Evolutionary conservation across 2,888 invertebrate genomes (phyloP), one percentile per base, ranked within the genome.

Genomic region (Drosophila lutescens): DNA sequence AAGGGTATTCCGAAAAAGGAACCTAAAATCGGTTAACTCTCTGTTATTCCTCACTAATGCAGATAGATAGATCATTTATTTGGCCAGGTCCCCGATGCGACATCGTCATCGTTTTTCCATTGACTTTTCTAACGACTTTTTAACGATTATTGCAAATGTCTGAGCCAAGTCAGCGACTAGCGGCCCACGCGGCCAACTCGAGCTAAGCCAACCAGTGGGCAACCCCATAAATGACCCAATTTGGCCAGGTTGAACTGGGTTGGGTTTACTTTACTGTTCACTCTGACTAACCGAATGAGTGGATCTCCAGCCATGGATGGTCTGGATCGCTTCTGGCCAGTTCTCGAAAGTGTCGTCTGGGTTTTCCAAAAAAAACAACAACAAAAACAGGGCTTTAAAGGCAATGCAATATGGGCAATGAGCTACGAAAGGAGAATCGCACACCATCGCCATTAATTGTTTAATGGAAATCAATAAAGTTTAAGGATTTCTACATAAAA

Each of bases 211-310:
- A 26, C 23, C 38, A 50, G 61, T 50, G 75, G 53, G 61, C 81
- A 80, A 77, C 86, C 86, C 86, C 79, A 76, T 79, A 74, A 80
- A 84, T 88, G 84, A 84, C 88, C 88, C 88, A 86, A 84, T 84
- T 84, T 84, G 88, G 88, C 82, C 80, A 79, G 85, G 49, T 73
- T 77, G 72, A 72, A 63, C 71, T 49, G 71, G 65, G 47, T 67
- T 74, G 67, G 43, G n/a, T 30, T 30, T 47, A 40, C 54, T 26
- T 26, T 26, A 26, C 26, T 26, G 26, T 26, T 26, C 2, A 26
- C 26, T 26, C 26, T 54, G 51, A 60, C 71, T 57, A 32, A 43
- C 38, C 49, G 43, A 57, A n/a, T 59, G 41, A 54, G 30, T 32
- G 36, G 30, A 59, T 32, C 30, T 32, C 50, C 36, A 23, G 69